Evolutionary conservation across 2,888 invertebrate species (phyloP), one percentile per base, ranked within the genome.

Genomic region (Syrista parreyssii): DNA sequence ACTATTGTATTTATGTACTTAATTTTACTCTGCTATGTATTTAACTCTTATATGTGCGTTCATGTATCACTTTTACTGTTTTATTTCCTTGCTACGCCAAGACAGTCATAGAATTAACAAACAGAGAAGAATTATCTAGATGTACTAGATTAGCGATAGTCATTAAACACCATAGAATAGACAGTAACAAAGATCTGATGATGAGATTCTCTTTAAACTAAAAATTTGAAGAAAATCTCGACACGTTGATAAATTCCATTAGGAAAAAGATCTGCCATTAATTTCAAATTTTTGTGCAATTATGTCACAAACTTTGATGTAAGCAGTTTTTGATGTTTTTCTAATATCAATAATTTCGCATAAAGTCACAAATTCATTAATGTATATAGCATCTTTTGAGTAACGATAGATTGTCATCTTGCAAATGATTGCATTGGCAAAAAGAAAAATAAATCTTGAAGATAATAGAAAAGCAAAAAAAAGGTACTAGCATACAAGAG

Each of bases 41-140:
- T 86, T 89, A 89, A 89, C 87, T 88, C 85, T 85, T 89, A 85
- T 87, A 87, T 89, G 89, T 89, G 88, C 88, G 86, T 89, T 86
- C 87, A 85, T 88, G 83, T 88, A 88, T 80, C 83, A 86, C 79
- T 81, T 80, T 80, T 79, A 82, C 78, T 82, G 80, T 83, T 85
- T 85, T 82, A 85, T 82, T 83, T 85, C 79, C 82, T 82, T 79
- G 80, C 77, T 82, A 85, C 82, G 81, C 85, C 71, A 83, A 77
- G 80, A 76, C 83, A 83, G 85, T 83, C 82, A 77, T 87, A 84
- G 82, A 81, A 86, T 84, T 83, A 80, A 80, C 81, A 82, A 77
- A 84, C 79, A 79, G 79, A 76, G 79, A 84, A 84, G 80, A 84
- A 82, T 85, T 82, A 83, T 84, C 84, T 88, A 86, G 83, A 85